A percentile compares a stretch with the other conserved stretches of the same genome.
phyloP scores from a whole-genome alignment of 92 coral and sea anemone genomes.

The Virgularia gustaviana region DNA sequence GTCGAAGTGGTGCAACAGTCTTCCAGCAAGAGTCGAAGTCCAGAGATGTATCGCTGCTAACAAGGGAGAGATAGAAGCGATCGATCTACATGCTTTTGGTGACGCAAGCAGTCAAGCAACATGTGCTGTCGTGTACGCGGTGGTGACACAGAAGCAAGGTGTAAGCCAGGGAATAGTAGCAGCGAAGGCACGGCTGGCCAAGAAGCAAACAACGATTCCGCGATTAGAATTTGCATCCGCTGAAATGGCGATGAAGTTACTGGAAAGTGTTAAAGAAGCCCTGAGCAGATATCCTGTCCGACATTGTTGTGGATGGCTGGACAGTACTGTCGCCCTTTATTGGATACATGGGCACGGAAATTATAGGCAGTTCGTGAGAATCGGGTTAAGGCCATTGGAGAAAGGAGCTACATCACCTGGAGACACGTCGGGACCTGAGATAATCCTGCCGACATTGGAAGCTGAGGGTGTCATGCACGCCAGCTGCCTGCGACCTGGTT shows the following conservation, averaged over 20 bases:
- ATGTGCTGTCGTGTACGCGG: not conserved
- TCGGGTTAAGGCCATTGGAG: no score
- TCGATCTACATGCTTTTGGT: not conserved
- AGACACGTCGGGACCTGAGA: no score
- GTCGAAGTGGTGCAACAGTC: not conserved
- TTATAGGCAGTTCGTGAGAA: no score
- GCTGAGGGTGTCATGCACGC: no score
- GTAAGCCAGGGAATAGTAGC: not conserved
- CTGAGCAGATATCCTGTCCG: no score
- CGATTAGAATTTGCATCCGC: not conserved
- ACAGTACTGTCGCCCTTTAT: no score
- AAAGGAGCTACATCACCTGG: no score
- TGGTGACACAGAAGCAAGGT: not conserved
- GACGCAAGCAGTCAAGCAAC: slow-evolving; percentile 1
- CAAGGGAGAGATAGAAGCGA: not conserved
- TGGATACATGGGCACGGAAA: no score
- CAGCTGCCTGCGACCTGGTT: no score
- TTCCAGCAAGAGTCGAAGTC: not conserved
- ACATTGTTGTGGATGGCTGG: no score
- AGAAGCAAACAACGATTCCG: not conserved
- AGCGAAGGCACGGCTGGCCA: not conserved
- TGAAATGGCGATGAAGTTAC: not conserved
- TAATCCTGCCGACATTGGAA: no score
- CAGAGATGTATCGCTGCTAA: not conserved
- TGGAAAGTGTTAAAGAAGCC: no score